These are phyloP conservation scores for Aleiodes sp. DNA, from an alignment of 1,140 invertebrate genomes.

Conservation along the genomic window DNA sequence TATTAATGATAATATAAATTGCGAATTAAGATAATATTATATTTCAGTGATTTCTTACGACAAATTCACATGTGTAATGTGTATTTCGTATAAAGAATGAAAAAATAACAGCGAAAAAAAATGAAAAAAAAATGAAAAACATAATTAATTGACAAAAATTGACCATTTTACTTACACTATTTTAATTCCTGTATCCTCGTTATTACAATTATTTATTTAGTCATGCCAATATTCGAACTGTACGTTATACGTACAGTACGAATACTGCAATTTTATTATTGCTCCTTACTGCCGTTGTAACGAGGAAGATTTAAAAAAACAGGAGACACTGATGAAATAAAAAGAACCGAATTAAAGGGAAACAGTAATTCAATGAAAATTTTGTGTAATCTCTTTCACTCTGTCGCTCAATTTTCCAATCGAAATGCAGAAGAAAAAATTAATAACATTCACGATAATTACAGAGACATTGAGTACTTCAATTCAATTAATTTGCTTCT, in stretches of 20 bases:
- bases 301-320: background rate
- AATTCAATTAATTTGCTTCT: background rate
- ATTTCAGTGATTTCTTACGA: constrained; percentile 54
- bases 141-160: background rate
- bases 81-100: background rate
- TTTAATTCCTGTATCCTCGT: background rate
- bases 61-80: constrained; percentile 38
- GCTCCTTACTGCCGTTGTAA: constrained; percentile 15
- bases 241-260: background rate
- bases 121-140: background rate
- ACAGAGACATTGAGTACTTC: background rate
- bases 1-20: constrained; percentile 26
- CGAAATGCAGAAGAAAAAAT: background rate
- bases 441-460: background rate
- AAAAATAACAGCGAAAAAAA: too few species aligned
- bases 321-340: background rate
- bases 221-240: background rate
- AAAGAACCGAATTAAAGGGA: background rate
- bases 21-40: constrained; percentile 31
- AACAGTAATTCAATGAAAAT: background rate
- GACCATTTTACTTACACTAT: background rate
- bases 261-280: constrained; percentile 7
- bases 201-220: background rate
- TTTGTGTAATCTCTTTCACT: background rate
- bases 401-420: constrained; percentile 11